Evolutionary conservation across 2,888 invertebrate species (phyloP).

Genomic region (Chamaedrilus cognettii): DNA sequence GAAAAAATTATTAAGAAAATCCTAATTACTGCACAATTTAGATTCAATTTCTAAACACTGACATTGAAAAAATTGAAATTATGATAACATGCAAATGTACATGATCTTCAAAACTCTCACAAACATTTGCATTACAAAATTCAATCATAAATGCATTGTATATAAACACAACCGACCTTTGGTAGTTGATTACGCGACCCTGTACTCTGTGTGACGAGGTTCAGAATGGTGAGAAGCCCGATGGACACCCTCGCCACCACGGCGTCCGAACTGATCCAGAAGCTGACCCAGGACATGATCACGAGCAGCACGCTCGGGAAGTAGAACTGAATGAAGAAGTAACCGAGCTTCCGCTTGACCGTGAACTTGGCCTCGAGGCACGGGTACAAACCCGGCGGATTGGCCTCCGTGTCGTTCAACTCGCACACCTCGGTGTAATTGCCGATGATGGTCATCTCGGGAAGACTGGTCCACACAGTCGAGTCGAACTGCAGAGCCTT

Average conservation of each 20-base stretch:
- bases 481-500: background rate
- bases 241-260: conserved; percentile 86
- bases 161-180: conserved; percentile 87
- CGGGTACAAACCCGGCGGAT: conserved; percentile 21
- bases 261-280: conserved; percentile 85
- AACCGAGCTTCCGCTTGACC: conserved; percentile 36
- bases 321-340: conserved; percentile 40
- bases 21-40: no score
- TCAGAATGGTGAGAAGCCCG: conserved; percentile 78
- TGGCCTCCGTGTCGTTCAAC: background rate
- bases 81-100: no score
- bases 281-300: conserved; percentile 96
- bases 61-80: background rate
- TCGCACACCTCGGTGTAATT: background rate
- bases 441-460: background rate
- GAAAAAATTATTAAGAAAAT: no score
- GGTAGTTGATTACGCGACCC: conserved; percentile 87
- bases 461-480: background rate
- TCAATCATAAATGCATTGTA: no score
- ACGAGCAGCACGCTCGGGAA: conserved; percentile 64
- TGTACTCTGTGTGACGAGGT: conserved; percentile 81
- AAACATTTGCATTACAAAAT: background rate
- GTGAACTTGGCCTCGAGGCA: conserved; percentile 35
- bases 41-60: no score
- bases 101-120: background rate